These are phyloP conservation scores for Argyrosomus regius DNA, from an alignment of 2,797 vertebrate species.

Conservation along the genomic window DNA sequence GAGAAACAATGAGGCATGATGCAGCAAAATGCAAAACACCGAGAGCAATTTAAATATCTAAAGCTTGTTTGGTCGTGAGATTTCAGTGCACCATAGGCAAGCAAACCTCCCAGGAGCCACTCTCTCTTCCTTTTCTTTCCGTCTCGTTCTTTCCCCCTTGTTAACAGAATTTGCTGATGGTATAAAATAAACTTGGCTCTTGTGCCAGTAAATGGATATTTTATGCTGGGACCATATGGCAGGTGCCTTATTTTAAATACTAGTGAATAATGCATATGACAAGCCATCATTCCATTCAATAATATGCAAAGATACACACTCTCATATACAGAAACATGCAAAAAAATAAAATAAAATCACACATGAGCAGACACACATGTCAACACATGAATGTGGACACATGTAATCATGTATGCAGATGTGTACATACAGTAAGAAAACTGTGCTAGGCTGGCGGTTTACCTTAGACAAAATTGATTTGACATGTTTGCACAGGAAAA, in stretches of 20 bases:
- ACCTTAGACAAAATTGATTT: not conserved
- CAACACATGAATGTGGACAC: not conserved
- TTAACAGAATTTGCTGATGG: slow-evolving; percentile 73
- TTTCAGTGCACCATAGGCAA: slow-evolving; percentile 39
- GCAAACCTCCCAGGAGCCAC: slow-evolving; percentile 51
- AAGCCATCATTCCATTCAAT: slow-evolving; percentile 47
- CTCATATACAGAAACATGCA: slow-evolving; percentile 22
- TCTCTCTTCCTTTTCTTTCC: not conserved
- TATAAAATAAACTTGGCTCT: slow-evolving; percentile 65
- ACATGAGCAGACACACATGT: not conserved
- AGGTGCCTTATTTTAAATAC: slow-evolving; percentile 69
- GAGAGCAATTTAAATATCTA: slow-evolving; percentile 50
- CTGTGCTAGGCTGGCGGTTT: not conserved
- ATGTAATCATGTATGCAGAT: not conserved
- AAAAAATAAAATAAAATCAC: slow-evolving; percentile 4
- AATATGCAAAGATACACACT: slow-evolving; percentile 37
- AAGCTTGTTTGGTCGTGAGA: slow-evolving; percentile 51
- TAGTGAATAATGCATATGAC: slow-evolving; percentile 79
- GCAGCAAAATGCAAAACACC: slow-evolving; percentile 66
- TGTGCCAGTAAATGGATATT: slow-evolving; percentile 62
- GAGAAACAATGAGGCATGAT: slow-evolving; percentile 38
- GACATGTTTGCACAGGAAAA: slow-evolving; percentile 5
- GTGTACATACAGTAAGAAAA: slow-evolving; percentile 8
- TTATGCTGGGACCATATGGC: slow-evolving; percentile 75
- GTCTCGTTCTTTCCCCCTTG: slow-evolving; percentile 30